A percentile compares a stretch with the other conserved stretches of the same genome.
These are phyloP conservation scores for Sarcophilus harrisii DNA, from an alignment of 2,797 vertebrate genomes.

Conservation along the genomic window DNA sequence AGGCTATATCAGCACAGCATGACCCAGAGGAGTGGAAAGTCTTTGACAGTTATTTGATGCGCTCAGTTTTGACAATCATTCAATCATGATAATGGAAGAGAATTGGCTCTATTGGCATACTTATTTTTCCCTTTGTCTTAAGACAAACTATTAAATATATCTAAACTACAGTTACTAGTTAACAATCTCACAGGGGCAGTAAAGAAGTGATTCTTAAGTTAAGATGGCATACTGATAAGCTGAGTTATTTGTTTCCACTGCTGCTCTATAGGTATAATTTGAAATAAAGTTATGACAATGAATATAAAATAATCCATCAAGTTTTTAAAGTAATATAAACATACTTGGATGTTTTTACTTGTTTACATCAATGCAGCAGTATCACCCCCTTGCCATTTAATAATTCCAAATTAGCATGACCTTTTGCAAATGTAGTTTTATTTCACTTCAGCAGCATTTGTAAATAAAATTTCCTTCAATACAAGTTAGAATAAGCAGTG, in stretches of 20 bases:
- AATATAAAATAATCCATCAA: background rate
- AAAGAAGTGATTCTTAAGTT: background rate
- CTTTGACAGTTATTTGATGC: background rate
- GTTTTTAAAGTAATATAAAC: background rate
- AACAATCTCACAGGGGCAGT: background rate
- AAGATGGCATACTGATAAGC: background rate
- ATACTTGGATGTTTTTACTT: background rate
- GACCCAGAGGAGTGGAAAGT: background rate
- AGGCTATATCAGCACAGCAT: background rate
- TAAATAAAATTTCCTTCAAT: background rate
- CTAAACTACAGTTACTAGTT: background rate
- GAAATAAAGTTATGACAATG: background rate
- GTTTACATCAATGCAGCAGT: background rate
- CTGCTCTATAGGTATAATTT: background rate
- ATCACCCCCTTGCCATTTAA: background rate
- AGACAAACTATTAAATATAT: background rate
- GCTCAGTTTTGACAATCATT: background rate
- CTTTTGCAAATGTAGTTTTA: background rate
- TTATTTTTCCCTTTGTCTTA: background rate
- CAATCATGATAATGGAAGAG: background rate
- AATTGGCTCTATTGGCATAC: background rate
- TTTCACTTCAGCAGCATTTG: background rate
- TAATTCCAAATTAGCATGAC: background rate
- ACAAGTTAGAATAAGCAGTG: background rate
- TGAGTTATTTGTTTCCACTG: background rate